phyloP scores from a whole-genome alignment of 2,113 vertebrate species.

The Orthonyx spaldingii region DNA sequence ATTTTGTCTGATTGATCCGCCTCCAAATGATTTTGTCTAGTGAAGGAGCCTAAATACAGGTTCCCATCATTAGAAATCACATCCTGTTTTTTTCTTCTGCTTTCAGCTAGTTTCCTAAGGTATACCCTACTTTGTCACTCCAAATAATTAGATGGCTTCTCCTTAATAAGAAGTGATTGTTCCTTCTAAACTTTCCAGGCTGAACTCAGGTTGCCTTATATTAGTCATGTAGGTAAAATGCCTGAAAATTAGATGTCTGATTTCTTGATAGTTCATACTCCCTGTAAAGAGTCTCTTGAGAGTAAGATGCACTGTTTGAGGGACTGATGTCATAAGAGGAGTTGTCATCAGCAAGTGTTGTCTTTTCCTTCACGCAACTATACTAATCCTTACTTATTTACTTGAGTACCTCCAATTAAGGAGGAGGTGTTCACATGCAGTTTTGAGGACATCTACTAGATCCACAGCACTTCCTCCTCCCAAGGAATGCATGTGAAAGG shows the following conservation, averaged over 20 bases:
- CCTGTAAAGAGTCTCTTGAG: not conserved
- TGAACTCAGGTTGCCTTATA: not conserved
- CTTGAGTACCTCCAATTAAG: not conserved
- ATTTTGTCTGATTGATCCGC: not conserved
- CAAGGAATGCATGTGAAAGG: not conserved
- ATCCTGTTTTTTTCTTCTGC: not conserved
- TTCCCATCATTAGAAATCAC: not conserved
- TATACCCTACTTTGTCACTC: not conserved
- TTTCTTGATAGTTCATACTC: not conserved
- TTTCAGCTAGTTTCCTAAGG: not conserved
- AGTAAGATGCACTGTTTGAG: not conserved
- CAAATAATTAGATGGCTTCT: not conserved
- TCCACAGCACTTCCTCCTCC: not conserved
- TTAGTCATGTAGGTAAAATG: not conserved
- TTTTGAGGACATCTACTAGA: not conserved
- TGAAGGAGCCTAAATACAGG: not conserved
- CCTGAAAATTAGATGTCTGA: not conserved
- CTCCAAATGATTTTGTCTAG: not conserved
- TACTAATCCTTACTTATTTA: not conserved
- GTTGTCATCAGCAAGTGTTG: not conserved
- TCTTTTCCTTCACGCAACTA: not conserved
- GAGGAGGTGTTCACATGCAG: not conserved
- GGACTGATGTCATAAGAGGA: not conserved
- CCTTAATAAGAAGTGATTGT: not conserved
- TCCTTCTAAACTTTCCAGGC: not conserved